These are phyloP conservation scores for Psittacula derbiana DNA, from an alignment of 2,797 vertebrate genomes.

Conservation along the genomic window DNA sequence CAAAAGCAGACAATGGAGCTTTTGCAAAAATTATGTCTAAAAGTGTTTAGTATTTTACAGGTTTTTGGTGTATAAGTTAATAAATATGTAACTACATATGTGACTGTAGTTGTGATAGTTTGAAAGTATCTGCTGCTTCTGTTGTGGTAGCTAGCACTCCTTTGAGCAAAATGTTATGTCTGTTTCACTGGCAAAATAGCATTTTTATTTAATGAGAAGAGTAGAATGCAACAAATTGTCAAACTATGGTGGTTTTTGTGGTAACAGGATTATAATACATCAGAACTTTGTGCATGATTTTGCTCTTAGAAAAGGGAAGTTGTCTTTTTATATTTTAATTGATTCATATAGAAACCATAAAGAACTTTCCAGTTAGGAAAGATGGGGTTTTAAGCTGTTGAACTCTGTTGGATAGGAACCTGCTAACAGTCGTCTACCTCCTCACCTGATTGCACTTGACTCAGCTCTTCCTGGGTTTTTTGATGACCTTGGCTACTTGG, in stretches of 20 bases:
- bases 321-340: background rate
- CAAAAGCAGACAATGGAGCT: background rate
- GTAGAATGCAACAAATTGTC: background rate
- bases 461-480: slow-evolving; percentile 87
- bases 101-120: background rate
- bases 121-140: background rate
- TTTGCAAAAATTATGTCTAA: background rate
- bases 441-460: slow-evolving; percentile 90
- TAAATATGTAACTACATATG: background rate
- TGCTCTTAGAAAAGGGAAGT: background rate
- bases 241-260: background rate
- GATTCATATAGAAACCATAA: background rate
- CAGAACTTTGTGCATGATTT: background rate
- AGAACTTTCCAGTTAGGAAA: background rate
- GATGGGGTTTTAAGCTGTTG: background rate
- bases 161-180: background rate
- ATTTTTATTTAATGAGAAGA: background rate
- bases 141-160: background rate
- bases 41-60: background rate
- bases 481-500: slow-evolving; percentile 87
- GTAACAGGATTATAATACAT: background rate
- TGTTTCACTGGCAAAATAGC: background rate
- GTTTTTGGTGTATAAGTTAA: background rate
- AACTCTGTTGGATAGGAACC: slow-evolving; percentile 79
- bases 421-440: slow-evolving; percentile 86